Conservation (phyloP, 2,113 vertebrate species). For the Psephotus haematonotus region DNA sequence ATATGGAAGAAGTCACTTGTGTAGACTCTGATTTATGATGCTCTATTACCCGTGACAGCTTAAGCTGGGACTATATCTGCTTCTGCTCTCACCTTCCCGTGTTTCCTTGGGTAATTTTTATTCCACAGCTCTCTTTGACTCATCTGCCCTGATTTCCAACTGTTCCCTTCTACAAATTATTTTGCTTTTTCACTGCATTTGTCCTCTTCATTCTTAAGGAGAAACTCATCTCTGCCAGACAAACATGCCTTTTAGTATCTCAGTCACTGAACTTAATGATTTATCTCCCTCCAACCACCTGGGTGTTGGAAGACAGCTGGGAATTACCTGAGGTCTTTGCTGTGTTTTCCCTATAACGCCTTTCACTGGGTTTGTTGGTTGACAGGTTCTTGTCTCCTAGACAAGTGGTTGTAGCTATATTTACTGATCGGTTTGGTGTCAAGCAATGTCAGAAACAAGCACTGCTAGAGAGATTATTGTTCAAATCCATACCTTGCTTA, state of each 20-base stretch:
- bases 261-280: background rate
- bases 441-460: background rate
- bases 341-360: background rate
- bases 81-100: slow-evolving; percentile 12
- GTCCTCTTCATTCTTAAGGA: background rate
- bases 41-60: background rate
- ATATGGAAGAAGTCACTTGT: background rate
- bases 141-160: background rate
- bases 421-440: background rate
- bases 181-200: background rate
- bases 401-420: background rate
- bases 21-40: background rate
- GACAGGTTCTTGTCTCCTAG: background rate
- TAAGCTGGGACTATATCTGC: background rate
- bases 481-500: background rate
- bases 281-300: background rate
- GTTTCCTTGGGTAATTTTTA: background rate
- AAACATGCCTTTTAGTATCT: background rate
- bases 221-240: background rate
- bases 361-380: background rate
- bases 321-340: background rate
- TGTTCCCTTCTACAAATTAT: background rate
- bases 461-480: background rate
- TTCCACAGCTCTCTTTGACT: background rate
- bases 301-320: background rate